phyloP scores from a whole-genome alignment of 1,140 invertebrate species.

The Trialeurodes vaporariorum region DNA sequence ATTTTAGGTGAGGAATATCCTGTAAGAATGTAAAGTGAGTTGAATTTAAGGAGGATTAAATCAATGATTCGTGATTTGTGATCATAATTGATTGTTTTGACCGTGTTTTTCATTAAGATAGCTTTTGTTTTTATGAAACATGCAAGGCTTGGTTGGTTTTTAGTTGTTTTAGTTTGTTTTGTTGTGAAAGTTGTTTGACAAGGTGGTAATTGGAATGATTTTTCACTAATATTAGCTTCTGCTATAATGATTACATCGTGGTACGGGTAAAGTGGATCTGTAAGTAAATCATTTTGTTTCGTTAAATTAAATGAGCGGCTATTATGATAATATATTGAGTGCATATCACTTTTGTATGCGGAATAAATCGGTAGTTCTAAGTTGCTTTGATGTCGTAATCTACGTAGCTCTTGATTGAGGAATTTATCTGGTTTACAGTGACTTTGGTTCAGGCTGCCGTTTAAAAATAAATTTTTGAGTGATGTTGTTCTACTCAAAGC shows the following conservation, averaged over 20 bases:
- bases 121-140: neutral
- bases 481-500: constrained; percentile 21
- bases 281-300: neutral
- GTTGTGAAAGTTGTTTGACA: neutral
- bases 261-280: neutral
- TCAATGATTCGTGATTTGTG: neutral
- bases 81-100: neutral
- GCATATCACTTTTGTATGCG: neutral
- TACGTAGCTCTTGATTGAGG: neutral
- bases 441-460: neutral
- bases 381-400: neutral
- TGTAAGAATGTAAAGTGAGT: neutral
- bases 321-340: neutral
- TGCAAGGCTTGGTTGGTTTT: neutral
- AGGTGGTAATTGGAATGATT: neutral
- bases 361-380: neutral
- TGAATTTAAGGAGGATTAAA: neutral
- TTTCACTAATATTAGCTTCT: neutral
- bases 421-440: neutral
- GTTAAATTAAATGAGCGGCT: neutral
- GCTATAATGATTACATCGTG: neutral
- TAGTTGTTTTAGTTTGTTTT: neutral
- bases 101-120: neutral
- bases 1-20: neutral
- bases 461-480: constrained; percentile 21